Conservation (phyloP, 2,113 vertebrate species). For the Dermatemys mawii region DNA sequence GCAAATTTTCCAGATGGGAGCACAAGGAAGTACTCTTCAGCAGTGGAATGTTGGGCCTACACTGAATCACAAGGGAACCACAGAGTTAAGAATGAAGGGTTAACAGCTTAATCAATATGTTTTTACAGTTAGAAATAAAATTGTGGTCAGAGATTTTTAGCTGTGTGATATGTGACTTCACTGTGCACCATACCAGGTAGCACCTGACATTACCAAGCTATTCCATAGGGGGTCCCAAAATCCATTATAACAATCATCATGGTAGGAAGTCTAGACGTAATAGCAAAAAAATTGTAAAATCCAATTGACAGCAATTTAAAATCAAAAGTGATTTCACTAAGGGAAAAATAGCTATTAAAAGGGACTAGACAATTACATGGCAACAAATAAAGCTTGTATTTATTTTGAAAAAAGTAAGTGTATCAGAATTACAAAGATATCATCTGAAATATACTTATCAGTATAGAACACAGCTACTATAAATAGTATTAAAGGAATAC, state of each 20-base stretch:
- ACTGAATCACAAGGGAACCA: background rate
- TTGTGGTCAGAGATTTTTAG: background rate
- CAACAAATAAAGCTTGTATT: background rate
- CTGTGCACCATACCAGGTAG: background rate
- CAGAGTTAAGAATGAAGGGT: background rate
- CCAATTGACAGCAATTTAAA: background rate
- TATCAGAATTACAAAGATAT: background rate
- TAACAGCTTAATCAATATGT: background rate
- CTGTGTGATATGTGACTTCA: background rate
- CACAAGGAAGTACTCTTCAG: background rate
- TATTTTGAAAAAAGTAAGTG: background rate
- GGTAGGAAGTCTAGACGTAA: background rate
- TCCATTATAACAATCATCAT: background rate
- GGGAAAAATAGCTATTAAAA: background rate
- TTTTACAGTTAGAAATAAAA: background rate
- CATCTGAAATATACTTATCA: background rate
- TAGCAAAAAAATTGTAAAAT: background rate
- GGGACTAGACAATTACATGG: slow-evolving; percentile 10
- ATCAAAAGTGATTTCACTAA: background rate
- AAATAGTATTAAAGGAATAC: slow-evolving; percentile 57
- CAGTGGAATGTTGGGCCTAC: background rate
- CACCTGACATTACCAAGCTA: background rate
- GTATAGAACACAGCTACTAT: background rate
- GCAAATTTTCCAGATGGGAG: background rate
- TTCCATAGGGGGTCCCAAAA: background rate